A percentile compares a stretch with the other conserved stretches of the same genome.
These are phyloP conservation scores for Toxostoma redivivum DNA, from an alignment of 2,113 vertebrate species.

Conservation along the genomic window DNA sequence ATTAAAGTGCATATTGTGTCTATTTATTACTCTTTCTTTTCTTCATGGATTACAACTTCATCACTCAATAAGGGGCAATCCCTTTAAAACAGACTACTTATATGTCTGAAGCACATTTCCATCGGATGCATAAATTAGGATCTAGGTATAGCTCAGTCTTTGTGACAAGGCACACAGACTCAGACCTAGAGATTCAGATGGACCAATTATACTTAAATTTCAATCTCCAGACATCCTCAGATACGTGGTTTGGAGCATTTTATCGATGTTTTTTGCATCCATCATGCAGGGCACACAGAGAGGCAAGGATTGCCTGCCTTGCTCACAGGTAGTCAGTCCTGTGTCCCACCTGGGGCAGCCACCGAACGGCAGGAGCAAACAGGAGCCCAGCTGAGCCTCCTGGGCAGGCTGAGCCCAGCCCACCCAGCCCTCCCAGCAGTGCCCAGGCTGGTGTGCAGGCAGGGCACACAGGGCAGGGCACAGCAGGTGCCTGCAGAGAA, in stretches of 20 bases:
- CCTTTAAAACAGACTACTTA: not conserved
- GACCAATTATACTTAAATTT: not conserved
- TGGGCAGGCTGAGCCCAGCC: not conserved
- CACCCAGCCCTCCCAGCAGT: fast-evolving
- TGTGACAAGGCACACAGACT: not conserved
- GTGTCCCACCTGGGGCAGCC: fast-evolving
- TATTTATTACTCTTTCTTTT: not conserved
- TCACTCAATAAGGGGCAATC: not conserved
- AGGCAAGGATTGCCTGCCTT: not conserved
- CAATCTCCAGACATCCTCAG: not conserved
- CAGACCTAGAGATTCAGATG: not conserved
- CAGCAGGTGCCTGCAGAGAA: not conserved
- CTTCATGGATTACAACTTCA: not conserved
- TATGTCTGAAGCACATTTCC: not conserved
- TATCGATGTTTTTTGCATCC: not conserved
- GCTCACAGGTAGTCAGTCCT: fast-evolving
- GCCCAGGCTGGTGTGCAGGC: not conserved
- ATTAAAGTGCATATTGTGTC: not conserved
- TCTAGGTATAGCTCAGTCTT: not conserved
- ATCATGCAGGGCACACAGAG: not conserved
- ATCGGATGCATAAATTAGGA: not conserved
- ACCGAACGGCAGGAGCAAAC: not conserved
- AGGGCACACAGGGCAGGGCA: not conserved
- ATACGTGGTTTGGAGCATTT: not conserved
- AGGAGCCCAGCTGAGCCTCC: not conserved